Conservation (phyloP, 2,888 invertebrate species). For the Drosophila robusta region DNA sequence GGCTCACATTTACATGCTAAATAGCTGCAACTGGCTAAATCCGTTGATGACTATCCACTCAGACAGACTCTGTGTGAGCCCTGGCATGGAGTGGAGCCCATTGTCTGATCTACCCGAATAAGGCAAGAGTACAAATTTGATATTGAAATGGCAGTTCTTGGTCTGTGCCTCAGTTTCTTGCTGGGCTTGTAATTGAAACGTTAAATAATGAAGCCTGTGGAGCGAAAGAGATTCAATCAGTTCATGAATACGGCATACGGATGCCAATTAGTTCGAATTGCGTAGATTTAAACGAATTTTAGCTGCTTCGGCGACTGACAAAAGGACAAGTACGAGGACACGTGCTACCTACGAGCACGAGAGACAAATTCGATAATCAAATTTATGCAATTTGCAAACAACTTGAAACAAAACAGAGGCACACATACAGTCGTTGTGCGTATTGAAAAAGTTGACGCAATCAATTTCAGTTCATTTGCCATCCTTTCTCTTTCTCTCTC, state of each 20-base stretch:
- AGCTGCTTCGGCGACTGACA: conserved; percentile 36
- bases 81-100: conserved; percentile 16
- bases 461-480: conserved; percentile 64
- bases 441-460: conserved; percentile 70
- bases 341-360: conserved; percentile 24
- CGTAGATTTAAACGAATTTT: conserved; percentile 54
- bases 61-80: conserved; percentile 6
- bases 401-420: conserved; percentile 65
- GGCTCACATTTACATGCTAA: conserved; percentile 78
- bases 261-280: conserved; percentile 59
- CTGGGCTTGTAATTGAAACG: conserved; percentile 70
- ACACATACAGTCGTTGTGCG: conserved; percentile 12
- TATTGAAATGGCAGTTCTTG: conserved; percentile 51
- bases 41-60: conserved; percentile 61
- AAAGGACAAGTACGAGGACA: conserved; percentile 35
- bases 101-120: conserved; percentile 57
- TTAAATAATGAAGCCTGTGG: conserved; percentile 76
- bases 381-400: conserved; percentile 69
- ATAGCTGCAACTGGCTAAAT: conserved; percentile 68
- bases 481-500: conserved; percentile 12
- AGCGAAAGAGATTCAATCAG: conserved; percentile 71
- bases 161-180: conserved; percentile 12
- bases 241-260: conserved; percentile 55
- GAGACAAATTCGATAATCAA: conserved; percentile 58
- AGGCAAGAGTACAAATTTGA: conserved; percentile 62